Evolutionary conservation across 1,140 invertebrate genomes (phyloP), one percentile per base, ranked within the genome.

Genomic region (Solenopsis fugax): DNA sequence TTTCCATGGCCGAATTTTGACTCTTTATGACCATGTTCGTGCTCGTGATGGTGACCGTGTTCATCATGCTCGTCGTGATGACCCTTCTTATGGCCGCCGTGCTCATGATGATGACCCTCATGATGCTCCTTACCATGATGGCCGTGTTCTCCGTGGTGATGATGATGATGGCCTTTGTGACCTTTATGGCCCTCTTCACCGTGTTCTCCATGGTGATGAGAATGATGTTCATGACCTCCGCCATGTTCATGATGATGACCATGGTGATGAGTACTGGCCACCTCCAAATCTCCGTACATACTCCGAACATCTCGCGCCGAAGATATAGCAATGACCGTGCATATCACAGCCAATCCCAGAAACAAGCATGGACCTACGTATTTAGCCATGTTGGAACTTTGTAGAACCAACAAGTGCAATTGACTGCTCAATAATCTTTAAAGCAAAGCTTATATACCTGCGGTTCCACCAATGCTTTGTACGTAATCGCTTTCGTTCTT

Each of bases 1-100:
- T 98, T 98, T 91, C 97, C 98, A 92, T 98, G 96, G 87, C 94
- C 96, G 88, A 97, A 97, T 92, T 97, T 98, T 0, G 97, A 97
- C 1, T 96, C 97, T 90, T 98, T 97, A 91, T 97, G 96, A 0
- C 97, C 97, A 87, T 97, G 97, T 73, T 97, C 97, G 7, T 96
- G 96, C 88, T 97, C 97, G 92, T 97, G 97, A 91, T 98, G 97
- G 82, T 97, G 96, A 0, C 96, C 96, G 92, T 97, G 96, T 64
- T 97, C 96, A 10, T 96, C 96, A 16, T 96, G 96, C 88, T 97
- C 97, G 88, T 98, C 97, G 92, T 97, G 97, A 90, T 98, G 97
- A 73, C 97, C 96, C 91, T 98, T 97, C 90, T 97, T 97, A 89
- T 97, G 96, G 0, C 97, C 97, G 18, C 96, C 96, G 85, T 98